Conservation (phyloP, 2,888 invertebrate species). For the Caenorhabditis drosophilae region DNA sequence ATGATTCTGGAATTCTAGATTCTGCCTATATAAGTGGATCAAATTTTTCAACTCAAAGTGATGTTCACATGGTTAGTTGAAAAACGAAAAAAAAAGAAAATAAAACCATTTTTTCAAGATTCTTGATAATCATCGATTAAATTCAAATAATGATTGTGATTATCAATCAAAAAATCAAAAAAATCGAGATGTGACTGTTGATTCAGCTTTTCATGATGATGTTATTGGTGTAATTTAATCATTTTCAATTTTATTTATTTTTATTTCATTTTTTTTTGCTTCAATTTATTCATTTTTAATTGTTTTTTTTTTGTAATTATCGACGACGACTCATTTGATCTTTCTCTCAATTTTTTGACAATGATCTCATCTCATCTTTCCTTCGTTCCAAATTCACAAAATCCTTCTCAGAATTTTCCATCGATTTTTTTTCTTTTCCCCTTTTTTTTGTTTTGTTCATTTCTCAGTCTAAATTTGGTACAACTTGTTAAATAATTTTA, state of each 20-base stretch:
- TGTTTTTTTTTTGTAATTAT: not conserved
- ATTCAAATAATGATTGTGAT: too few species aligned
- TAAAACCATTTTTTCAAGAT: constrained; percentile 3
- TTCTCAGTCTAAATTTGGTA: not conserved
- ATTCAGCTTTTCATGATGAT: constrained; percentile 32
- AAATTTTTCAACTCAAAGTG: constrained; percentile 19
- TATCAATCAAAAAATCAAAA: constrained; percentile 5
- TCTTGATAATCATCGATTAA: constrained; percentile 27
- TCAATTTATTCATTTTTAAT: not conserved
- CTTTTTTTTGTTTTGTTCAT: not conserved
- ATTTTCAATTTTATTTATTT: not conserved
- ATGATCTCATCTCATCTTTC: too few species aligned
- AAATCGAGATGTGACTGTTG: constrained; percentile 4
- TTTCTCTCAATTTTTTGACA: not conserved
- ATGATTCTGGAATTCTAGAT: constrained; percentile 26
- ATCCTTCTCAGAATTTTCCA: too few species aligned
- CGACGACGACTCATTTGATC: not conserved
- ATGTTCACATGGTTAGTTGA: too few species aligned
- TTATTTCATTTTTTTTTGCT: constrained; percentile 1
- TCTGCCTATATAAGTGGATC: constrained; percentile 34
- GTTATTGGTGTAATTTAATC: constrained; percentile 28
- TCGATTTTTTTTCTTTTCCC: not conserved
- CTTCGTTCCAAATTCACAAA: too few species aligned
- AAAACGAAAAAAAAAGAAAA: too few species aligned
- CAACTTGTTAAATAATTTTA: too few species aligned